Percentiles rank a stretch among this genome's conserved stretches.
phyloP scores from a whole-genome alignment of 2,797 vertebrate species.

The Pseudochirops corinnae region DNA sequence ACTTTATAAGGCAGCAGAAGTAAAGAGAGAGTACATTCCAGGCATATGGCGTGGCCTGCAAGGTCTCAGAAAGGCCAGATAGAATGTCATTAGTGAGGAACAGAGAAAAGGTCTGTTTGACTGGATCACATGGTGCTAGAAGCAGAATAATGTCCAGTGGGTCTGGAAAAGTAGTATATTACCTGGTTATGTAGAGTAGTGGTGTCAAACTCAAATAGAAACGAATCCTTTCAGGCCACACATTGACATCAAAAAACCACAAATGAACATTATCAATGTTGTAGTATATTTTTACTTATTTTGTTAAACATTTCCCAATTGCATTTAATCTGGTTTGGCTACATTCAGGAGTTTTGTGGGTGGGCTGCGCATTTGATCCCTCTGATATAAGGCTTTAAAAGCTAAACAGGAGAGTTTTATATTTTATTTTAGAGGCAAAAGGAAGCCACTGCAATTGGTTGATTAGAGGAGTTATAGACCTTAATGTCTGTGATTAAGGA shows the following conservation, averaged over 20 bases:
- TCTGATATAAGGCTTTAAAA: neutral
- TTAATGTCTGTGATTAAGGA: neutral
- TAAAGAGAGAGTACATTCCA: neutral
- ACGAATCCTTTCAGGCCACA: neutral
- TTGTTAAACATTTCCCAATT: neutral
- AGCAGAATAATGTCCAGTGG: neutral
- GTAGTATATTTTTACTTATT: neutral
- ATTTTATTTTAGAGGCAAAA: neutral
- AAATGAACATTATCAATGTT: neutral
- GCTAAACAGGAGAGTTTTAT: neutral
- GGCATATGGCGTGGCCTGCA: neutral
- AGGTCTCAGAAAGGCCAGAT: neutral
- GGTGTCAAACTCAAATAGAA: neutral
- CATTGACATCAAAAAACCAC: neutral
- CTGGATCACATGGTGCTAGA: neutral
- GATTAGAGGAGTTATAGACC: neutral
- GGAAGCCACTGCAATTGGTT: neutral
- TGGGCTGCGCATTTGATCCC: neutral
- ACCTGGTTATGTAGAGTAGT: neutral
- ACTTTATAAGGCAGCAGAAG: neutral
- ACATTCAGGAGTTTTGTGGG: neutral
- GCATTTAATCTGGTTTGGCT: neutral
- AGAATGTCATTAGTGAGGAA: neutral
- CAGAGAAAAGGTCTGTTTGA: neutral
- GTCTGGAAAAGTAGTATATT: neutral